phyloP scores from a whole-genome alignment of 2,797 vertebrate species.

The Bovichtus variegatus region DNA sequence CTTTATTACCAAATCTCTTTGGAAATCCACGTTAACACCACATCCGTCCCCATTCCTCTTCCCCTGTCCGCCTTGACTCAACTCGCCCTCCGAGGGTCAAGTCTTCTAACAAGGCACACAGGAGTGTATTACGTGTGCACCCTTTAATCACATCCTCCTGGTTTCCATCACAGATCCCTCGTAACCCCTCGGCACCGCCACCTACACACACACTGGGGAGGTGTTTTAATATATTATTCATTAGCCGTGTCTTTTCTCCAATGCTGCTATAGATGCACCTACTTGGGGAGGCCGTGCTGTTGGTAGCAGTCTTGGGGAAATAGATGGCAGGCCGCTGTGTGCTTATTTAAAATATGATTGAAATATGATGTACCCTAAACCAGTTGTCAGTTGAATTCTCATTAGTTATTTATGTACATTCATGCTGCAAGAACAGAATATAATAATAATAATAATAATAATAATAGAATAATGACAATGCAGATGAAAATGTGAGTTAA shows the following conservation, averaged over 20 bases:
- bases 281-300: background rate
- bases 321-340: constrained; percentile 5
- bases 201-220: constrained; percentile 26
- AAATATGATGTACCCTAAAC: constrained; percentile 12
- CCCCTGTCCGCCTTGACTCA: constrained; percentile 2
- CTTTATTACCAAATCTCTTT: constrained; percentile 44
- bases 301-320: constrained; percentile 21
- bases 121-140: constrained; percentile 18
- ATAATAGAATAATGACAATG: background rate
- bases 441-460: background rate
- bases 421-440: background rate
- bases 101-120: constrained; percentile 22
- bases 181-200: constrained; percentile 1
- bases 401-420: constrained; percentile 18
- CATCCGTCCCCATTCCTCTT: background rate
- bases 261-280: constrained; percentile 39
- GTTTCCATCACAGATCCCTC: constrained; percentile 39
- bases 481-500: background rate
- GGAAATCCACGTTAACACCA: constrained; percentile 39
- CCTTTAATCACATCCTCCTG: constrained; percentile 48
- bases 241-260: constrained; percentile 41
- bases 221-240: constrained; percentile 62
- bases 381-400: constrained; percentile 13
- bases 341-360: constrained; percentile 48
- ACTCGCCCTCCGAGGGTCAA: constrained; percentile 43